Base-by-base conservation (phyloP, 2,113 vertebrate genomes). In the Lucifuga dentata region DNA sequence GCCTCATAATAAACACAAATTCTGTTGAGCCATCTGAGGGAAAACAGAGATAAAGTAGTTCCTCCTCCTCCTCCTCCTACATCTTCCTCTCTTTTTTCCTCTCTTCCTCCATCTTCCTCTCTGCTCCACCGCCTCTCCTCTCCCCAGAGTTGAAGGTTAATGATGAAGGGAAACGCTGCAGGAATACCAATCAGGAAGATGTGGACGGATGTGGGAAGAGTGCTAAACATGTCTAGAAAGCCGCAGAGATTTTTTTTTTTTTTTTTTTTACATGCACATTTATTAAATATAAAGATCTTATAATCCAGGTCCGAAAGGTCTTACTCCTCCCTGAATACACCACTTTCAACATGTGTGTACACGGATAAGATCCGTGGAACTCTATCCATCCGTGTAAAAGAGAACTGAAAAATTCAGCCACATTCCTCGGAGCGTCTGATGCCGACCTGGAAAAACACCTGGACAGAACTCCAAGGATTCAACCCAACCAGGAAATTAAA, bases 131-230 rank as follows among this genome's bases (percentile, higher is more conserved):
- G 16, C 66, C 69, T 61, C 78, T 63, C 75, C 61, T 76, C 78
- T 73, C 36, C 57, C 59, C 55, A 29, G 11, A 72, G 76, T 41
- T 88, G 78, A 89, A 89, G 87, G 85, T 84, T 83, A 87, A 84
- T 75, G 79, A 81, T 43, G 62, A 83, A 83, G 82, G 66, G 76
- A 73, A 32, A 45, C 73, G 38, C 70, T 85, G 29, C 71, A 81
- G 26, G 83, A 88, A 90, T 88, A 86, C 81, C 86, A 86, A 91
- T 86, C 83, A 88, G 86, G 45, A 52, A 32, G 76, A 73, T 49
- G 58, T 73, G 67, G 81, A 86, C 60, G 81, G 73, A 86, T 83
- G 81, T 49, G 59, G 65, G 57, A 36, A 62, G 64, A 71, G 63
- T 26, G 44, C 33, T 32, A 71, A 89, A 76, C 73, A 46, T 76